Percentiles rank a stretch among this genome's conserved stretches.
Evolutionary conservation across 2,113 vertebrate species (phyloP).

Genomic region (Rostratula benghalensis): DNA sequence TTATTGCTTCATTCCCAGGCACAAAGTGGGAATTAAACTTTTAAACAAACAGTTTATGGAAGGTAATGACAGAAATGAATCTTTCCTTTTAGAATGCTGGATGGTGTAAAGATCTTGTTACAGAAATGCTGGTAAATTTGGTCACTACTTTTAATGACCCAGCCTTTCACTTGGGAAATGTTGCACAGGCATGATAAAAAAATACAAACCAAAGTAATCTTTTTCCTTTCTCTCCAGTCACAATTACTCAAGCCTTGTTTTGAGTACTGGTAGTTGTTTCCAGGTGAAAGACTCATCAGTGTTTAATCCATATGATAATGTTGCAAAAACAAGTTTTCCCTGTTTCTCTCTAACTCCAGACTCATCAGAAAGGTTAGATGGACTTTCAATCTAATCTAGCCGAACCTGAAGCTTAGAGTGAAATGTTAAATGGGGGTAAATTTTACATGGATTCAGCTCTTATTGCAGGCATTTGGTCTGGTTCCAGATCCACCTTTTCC

Average conservation of each 20-base stretch:
- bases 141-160: neutral
- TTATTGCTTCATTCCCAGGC: neutral
- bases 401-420: neutral
- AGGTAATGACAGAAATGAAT: neutral
- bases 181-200: neutral
- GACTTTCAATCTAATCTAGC: neutral
- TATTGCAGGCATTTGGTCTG: slow-evolving; percentile 31
- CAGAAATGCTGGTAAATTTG: neutral
- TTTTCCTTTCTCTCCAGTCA: neutral
- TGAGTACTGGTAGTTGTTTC: neutral
- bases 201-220: neutral
- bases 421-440: neutral
- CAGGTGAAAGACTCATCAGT: neutral
- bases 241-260: neutral
- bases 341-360: neutral
- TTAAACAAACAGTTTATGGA: neutral
- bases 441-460: slow-evolving; percentile 17
- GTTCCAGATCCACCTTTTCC: neutral
- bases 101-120: neutral
- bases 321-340: neutral
- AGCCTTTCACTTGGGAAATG: neutral
- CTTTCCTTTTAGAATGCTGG: neutral
- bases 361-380: neutral
- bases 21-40: neutral
- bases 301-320: neutral